Conservation (phyloP, 1,140 invertebrate genomes). For the Macrotrachela quadricornifera region DNA sequence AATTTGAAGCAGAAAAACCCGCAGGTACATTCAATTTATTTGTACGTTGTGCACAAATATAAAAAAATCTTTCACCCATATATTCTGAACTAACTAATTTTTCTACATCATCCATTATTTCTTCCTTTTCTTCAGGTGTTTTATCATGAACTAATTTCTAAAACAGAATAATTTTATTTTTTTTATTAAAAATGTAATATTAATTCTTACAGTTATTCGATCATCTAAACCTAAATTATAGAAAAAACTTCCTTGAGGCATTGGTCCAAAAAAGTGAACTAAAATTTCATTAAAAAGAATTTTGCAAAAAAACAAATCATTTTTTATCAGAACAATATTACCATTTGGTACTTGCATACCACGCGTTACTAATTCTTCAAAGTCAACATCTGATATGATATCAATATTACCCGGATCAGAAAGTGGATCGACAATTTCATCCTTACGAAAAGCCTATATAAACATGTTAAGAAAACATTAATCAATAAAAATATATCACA, state of each 20-base stretch:
- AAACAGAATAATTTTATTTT: not conserved
- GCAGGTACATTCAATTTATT: no score
- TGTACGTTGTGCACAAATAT: no score
- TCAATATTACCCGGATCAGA: slow-evolving; percentile 3
- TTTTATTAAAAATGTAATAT: not conserved
- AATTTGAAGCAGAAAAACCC: no score
- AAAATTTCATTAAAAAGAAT: not conserved
- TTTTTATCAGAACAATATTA: not conserved
- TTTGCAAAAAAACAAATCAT: no score
- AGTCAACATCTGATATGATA: slow-evolving; percentile 5
- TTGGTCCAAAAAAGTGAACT: not conserved
- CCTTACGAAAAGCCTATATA: slow-evolving; percentile 2
- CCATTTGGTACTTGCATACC: no score
- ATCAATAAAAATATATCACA: no score
- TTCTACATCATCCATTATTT: slow-evolving; percentile 1
- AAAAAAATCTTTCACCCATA: slow-evolving; percentile 2
- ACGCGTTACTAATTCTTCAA: not conserved
- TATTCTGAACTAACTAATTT: not conserved
- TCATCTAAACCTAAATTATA: slow-evolving; percentile 1
- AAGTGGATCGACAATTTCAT: slow-evolving; percentile 5
- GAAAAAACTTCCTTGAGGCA: slow-evolving; percentile 1
- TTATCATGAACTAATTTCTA: not conserved
- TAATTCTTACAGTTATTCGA: not conserved
- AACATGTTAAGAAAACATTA: no score
- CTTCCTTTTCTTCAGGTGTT: not conserved